phyloP scores from a whole-genome alignment of 2,888 invertebrate genomes.

The Synanthedon myopaeformis region DNA sequence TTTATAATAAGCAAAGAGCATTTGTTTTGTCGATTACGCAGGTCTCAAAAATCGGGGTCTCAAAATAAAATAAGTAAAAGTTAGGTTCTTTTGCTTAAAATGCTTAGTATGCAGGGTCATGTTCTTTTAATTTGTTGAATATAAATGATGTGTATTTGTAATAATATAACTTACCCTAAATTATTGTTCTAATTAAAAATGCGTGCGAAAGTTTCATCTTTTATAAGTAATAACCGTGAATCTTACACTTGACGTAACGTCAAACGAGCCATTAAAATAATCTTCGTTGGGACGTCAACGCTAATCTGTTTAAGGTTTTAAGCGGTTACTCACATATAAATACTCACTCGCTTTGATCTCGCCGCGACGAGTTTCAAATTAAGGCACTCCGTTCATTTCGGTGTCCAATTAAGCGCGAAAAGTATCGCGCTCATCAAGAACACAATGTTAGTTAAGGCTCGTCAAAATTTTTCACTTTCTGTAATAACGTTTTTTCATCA shows the following conservation, averaged over 20 bases:
- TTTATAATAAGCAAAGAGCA: too few species aligned
- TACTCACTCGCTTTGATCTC: slow-evolving; percentile 42
- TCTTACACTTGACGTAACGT: slow-evolving; percentile 31
- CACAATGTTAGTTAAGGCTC: slow-evolving; percentile 31
- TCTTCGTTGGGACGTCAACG: slow-evolving; percentile 39
- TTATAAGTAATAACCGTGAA: slow-evolving; percentile 8
- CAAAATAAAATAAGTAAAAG: too few species aligned
- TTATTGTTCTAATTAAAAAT: too few species aligned
- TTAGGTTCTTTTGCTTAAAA: too few species aligned
- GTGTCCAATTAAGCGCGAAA: slow-evolving; percentile 60
- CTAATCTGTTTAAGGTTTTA: slow-evolving; percentile 45
- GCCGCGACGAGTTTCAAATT: slow-evolving; percentile 46
- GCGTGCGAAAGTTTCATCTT: too few species aligned
- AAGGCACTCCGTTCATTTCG: slow-evolving; percentile 47
- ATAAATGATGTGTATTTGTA: too few species aligned
- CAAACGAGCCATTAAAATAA: slow-evolving; percentile 52
- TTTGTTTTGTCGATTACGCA: too few species aligned
- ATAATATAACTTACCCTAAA: too few species aligned
- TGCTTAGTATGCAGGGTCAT: too few species aligned
- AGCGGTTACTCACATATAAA: slow-evolving; percentile 37
- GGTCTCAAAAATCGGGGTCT: too few species aligned
- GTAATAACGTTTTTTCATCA: slow-evolving; percentile 33
- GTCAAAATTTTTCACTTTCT: slow-evolving; percentile 56
- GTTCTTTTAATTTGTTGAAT: too few species aligned
- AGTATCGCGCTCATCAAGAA: slow-evolving; percentile 43